These are phyloP conservation scores for Cephonodes hylas DNA, from an alignment of 2,888 invertebrate genomes.

Conservation along the genomic window DNA sequence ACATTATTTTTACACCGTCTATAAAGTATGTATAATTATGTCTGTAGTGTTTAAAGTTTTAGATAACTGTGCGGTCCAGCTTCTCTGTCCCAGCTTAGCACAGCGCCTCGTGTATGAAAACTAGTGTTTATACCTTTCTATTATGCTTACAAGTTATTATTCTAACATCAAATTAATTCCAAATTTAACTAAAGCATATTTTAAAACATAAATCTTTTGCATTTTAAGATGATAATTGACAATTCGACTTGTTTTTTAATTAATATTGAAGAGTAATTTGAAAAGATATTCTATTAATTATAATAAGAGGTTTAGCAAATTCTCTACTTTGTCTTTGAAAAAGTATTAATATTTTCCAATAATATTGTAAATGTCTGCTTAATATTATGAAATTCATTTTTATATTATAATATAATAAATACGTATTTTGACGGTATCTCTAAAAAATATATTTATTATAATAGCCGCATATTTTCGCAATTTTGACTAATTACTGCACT, in stretches of 20 bases:
- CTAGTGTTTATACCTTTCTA: neutral
- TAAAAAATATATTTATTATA: no score
- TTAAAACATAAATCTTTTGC: no score
- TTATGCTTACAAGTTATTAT: neutral
- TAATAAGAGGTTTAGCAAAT: neutral
- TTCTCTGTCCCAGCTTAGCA: slow-evolving; percentile 29
- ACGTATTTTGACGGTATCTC: no score
- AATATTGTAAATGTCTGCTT: no score
- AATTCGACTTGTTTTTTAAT: neutral
- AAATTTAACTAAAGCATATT: no score
- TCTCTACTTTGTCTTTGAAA: neutral
- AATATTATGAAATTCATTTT: no score
- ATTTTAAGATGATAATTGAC: no score
- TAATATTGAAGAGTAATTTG: neutral
- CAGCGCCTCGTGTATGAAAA: slow-evolving; percentile 8
- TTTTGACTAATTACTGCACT: no score
- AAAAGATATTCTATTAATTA: neutral
- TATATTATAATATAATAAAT: no score
- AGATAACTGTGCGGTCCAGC: slow-evolving; percentile 63
- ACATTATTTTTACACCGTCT: slow-evolving; percentile 80
- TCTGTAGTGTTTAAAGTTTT: slow-evolving; percentile 64
- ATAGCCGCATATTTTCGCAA: no score
- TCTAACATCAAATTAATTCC: neutral
- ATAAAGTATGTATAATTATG: slow-evolving; percentile 62
- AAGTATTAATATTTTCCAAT: no score